Percentiles rank a stretch among this genome's conserved stretches.
Evolutionary conservation across 2,113 vertebrate species (phyloP).

Genomic region (Upupa epops): DNA sequence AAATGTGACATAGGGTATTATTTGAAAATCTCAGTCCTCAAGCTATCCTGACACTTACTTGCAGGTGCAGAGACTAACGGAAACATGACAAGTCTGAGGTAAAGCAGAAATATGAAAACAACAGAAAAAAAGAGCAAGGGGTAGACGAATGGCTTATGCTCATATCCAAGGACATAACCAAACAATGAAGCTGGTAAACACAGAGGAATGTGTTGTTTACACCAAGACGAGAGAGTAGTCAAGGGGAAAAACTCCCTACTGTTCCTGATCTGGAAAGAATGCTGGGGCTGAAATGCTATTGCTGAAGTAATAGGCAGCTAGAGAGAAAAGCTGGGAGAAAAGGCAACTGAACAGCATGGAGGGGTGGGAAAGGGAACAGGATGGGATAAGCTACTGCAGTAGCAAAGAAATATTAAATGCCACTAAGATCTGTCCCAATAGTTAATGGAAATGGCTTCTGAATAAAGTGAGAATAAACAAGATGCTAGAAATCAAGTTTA

Average conservation of each 20-base stretch:
- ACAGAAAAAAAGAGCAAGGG: not conserved
- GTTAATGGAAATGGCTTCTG: not conserved
- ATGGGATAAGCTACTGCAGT: not conserved
- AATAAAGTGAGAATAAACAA: conserved; percentile 1
- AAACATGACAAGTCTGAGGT: not conserved
- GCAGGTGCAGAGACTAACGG: not conserved
- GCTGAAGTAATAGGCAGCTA: not conserved
- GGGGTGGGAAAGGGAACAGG: not conserved
- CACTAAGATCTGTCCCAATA: not conserved
- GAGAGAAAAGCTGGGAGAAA: too few relatives aligned
- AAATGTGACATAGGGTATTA: not conserved
- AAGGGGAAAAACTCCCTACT: conserved; percentile 27
- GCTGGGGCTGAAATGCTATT: not conserved
- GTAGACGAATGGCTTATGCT: not conserved
- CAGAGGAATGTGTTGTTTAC: not conserved
- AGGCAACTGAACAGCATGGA: not conserved
- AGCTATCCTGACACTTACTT: not conserved
- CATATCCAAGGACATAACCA: not conserved
- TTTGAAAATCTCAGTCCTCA: not conserved
- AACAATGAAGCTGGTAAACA: not conserved
- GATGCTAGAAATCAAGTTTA: not conserved
- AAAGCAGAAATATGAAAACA: not conserved
- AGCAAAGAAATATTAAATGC: not conserved
- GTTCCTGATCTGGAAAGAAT: conserved; percentile 11
- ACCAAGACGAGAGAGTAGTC: not conserved